Conservation (phyloP, 2,797 vertebrate species). For the Echiichthys vipera region DNA sequence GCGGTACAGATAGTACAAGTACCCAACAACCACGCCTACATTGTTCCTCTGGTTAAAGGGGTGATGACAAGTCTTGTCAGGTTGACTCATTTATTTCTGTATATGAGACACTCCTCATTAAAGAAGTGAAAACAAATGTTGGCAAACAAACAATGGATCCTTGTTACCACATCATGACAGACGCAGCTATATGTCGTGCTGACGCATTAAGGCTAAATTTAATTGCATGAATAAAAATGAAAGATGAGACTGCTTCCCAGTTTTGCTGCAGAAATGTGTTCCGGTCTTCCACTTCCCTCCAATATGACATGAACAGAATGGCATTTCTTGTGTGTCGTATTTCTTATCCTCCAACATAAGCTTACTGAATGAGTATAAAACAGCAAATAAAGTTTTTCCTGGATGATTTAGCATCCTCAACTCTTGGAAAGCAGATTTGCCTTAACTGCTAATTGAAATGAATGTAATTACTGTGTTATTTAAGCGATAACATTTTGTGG, state of each 20-base stretch:
- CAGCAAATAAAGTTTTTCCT: background rate
- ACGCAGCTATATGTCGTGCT: background rate
- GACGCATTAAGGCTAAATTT: background rate
- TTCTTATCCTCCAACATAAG: background rate
- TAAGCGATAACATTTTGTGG: background rate
- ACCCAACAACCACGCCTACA: background rate
- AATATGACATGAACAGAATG: background rate
- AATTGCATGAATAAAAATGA: background rate
- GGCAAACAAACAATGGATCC: background rate
- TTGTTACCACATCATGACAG: background rate
- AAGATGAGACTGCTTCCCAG: background rate
- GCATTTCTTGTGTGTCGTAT: background rate
- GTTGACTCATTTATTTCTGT: background rate
- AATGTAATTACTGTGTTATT: slow-evolving; percentile 30
- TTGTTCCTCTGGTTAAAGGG: background rate
- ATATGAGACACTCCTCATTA: background rate
- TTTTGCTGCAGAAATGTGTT: background rate
- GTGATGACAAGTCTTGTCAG: background rate
- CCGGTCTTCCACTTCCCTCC: background rate
- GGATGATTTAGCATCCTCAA: background rate
- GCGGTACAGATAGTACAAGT: background rate
- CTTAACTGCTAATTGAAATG: slow-evolving; percentile 34
- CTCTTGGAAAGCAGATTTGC: slow-evolving; percentile 26
- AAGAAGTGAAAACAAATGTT: background rate
- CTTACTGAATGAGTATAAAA: slow-evolving; percentile 8